Conservation (phyloP, 2,797 vertebrate species). For the Pangasius krempfi region DNA sequence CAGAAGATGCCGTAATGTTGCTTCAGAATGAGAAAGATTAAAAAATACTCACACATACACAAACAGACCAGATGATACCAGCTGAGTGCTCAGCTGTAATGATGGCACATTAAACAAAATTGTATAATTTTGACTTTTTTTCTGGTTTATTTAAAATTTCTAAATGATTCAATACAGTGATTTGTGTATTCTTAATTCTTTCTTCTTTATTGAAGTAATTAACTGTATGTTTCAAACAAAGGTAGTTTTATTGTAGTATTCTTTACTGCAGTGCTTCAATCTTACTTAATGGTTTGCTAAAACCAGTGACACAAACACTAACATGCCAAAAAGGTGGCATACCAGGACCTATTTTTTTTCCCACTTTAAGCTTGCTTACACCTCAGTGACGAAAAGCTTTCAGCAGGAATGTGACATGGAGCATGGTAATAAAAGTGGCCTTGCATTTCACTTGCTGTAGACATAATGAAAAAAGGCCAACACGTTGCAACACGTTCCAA, state of each 20-base stretch:
- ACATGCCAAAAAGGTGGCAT: not conserved
- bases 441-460: not conserved
- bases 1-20: not conserved
- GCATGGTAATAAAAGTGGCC: not conserved
- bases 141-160: not conserved
- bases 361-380: not conserved
- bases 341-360: not conserved
- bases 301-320: not conserved
- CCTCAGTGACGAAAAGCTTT: not conserved
- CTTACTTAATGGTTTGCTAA: not conserved
- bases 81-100: not conserved
- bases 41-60: not conserved
- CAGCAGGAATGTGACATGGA: not conserved
- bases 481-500: no score
- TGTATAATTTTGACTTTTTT: not conserved
- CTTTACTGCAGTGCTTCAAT: not conserved
- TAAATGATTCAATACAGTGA: not conserved
- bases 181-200: not conserved
- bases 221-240: not conserved
- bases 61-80: not conserved
- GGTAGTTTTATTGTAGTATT: not conserved
- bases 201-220: not conserved
- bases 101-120: not conserved
- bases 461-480: not conserved
- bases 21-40: not conserved